Evolutionary conservation across 2,113 vertebrate species (phyloP).

Genomic region (Pteruthius melanotis): DNA sequence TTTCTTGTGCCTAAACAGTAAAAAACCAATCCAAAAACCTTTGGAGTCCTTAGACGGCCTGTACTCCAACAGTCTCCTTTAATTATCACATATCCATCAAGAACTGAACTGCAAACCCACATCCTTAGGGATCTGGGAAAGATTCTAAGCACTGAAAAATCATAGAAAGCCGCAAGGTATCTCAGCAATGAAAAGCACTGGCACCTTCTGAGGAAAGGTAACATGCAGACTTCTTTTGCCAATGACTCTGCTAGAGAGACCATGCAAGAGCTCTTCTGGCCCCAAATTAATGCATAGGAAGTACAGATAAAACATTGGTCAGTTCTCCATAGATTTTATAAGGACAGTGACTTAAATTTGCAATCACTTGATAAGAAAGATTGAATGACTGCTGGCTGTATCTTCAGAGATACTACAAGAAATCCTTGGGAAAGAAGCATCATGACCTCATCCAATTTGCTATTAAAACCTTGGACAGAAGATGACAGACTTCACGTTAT

Average conservation of each 20-base stretch:
- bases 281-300: not conserved
- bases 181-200: not conserved
- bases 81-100: not conserved
- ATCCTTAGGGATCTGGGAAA: not conserved
- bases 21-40: not conserved
- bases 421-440: not conserved
- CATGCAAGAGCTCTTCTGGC: not conserved
- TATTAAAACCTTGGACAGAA: not conserved
- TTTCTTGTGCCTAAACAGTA: not conserved
- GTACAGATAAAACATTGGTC: not conserved
- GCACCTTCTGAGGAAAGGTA: not conserved
- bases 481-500: not conserved
- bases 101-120: not conserved
- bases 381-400: rapidly evolving
- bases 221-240: not conserved
- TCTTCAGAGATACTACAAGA: not conserved
- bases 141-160: not conserved
- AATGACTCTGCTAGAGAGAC: not conserved
- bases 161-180: not conserved
- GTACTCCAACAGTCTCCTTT: not conserved
- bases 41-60: not conserved
- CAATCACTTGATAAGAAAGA: not conserved
- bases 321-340: not conserved
- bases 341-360: not conserved
- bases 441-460: not conserved